Conservation (phyloP, 2,888 invertebrate genomes). For the Seira ritae region DNA sequence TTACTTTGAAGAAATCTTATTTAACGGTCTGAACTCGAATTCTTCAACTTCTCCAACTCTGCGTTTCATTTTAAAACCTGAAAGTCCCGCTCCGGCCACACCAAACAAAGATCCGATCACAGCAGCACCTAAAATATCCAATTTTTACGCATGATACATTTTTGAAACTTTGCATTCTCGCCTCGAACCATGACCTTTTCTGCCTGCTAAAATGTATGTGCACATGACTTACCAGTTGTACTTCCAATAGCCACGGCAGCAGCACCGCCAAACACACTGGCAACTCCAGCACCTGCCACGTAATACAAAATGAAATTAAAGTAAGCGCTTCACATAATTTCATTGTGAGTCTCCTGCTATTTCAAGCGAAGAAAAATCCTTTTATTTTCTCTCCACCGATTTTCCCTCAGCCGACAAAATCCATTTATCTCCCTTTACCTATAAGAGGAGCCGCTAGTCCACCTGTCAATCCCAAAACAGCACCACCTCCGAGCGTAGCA, state of each 20-base stretch:
- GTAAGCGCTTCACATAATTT: slow-evolving; percentile 39
- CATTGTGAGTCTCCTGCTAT: slow-evolving; percentile 44
- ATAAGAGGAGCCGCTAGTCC: slow-evolving; percentile 82
- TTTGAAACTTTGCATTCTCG: no score
- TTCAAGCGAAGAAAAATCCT: no score
- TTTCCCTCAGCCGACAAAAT: neutral
- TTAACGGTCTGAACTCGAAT: slow-evolving; percentile 80
- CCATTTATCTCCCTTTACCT: slow-evolving; percentile 74
- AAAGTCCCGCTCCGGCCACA: slow-evolving; percentile 82
- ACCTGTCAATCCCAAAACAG: slow-evolving; percentile 81
- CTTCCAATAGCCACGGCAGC: slow-evolving; percentile 78
- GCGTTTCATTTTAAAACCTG: slow-evolving; percentile 82
- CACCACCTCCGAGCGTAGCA: slow-evolving; percentile 81
- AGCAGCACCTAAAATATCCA: slow-evolving; percentile 53
- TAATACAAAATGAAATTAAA: neutral
- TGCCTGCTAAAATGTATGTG: no score
- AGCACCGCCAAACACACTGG: slow-evolving; percentile 77
- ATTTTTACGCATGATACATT: neutral
- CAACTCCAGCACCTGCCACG: slow-evolving; percentile 76
- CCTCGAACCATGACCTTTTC: no score
- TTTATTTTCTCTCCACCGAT: no score
- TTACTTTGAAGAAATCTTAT: slow-evolving; percentile 74
- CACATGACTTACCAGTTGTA: slow-evolving; percentile 75
- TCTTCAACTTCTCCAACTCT: slow-evolving; percentile 82
- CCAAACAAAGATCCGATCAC: slow-evolving; percentile 81